Percentiles rank a stretch among this genome's conserved stretches.
Evolutionary conservation across 2,113 vertebrate species (phyloP).

Genomic region (Hyaena hyaena): DNA sequence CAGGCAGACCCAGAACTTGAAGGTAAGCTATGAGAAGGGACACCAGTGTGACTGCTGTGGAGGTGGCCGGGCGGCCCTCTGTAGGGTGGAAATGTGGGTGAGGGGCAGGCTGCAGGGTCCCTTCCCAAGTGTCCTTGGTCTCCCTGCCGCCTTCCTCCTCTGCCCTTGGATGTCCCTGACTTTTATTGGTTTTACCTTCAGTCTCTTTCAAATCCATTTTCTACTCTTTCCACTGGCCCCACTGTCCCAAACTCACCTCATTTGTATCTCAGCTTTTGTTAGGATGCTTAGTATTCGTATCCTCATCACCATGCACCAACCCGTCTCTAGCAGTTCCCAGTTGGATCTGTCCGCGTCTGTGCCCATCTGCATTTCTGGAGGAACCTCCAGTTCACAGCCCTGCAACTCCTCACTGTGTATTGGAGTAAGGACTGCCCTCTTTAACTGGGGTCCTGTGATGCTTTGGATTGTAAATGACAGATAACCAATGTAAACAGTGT

Average conservation of each 20-base stretch:
- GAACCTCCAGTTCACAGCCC: not conserved
- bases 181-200: not conserved
- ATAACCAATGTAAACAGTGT: not conserved
- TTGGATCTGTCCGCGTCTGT: not conserved
- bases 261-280: not conserved
- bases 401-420: not conserved
- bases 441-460: not conserved
- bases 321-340: not conserved
- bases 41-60: not conserved
- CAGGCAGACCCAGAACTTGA: not conserved
- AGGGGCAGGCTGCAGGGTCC: not conserved
- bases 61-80: not conserved
- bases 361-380: fast-evolving
- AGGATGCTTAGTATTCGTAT: too few species aligned
- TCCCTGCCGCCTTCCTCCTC: not conserved
- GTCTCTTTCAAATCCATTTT: not conserved
- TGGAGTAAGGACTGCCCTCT: not conserved
- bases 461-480: not conserved
- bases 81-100: fast-evolving
- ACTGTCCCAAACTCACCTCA: not conserved
- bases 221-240: not conserved
- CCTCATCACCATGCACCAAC: fast-evolving
- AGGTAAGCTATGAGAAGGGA: not conserved
- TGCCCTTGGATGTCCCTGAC: not conserved
- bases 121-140: not conserved